Percentiles rank a stretch among this genome's conserved stretches.
phyloP scores from a whole-genome alignment of 2,113 vertebrate genomes.

The Petrocephalus zakoni region DNA sequence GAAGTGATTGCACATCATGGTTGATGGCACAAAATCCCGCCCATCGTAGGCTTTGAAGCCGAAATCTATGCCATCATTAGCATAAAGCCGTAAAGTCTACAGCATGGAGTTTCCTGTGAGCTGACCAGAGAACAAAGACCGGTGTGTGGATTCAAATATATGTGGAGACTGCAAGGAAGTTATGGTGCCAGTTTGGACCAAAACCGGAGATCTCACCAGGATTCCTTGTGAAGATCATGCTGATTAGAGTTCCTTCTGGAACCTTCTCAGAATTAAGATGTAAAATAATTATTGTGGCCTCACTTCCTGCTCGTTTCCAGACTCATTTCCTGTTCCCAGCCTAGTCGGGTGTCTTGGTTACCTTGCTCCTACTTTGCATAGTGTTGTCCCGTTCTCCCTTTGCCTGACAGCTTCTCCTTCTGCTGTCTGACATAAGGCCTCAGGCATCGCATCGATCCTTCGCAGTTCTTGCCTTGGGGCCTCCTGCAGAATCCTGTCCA shows the following conservation, averaged over 20 bases:
- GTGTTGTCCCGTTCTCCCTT: not conserved
- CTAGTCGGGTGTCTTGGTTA: not conserved
- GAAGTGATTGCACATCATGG: not conserved
- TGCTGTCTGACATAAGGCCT: not conserved
- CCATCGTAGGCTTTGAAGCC: not conserved
- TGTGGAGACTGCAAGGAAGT: not conserved
- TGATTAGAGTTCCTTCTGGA: not conserved
- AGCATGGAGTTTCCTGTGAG: not conserved
- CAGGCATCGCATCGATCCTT: not conserved
- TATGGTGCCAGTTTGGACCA: not conserved
- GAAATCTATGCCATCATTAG: not conserved
- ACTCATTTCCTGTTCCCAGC: not conserved
- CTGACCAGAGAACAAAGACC: not conserved
- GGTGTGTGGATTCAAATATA: not conserved
- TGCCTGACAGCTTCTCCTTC: not conserved
- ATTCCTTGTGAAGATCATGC: not conserved
- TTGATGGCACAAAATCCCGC: not conserved
- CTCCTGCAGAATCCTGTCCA: not conserved
- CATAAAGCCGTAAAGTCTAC: not conserved
- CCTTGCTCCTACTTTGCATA: not conserved
- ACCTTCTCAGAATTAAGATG: not conserved
- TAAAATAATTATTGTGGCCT: not conserved
- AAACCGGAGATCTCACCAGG: not conserved
- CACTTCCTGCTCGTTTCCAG: not conserved
- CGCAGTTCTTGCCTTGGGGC: not conserved